Evolutionary conservation across 2,113 vertebrate genomes (phyloP).

Genomic region (Numenius arquata): DNA sequence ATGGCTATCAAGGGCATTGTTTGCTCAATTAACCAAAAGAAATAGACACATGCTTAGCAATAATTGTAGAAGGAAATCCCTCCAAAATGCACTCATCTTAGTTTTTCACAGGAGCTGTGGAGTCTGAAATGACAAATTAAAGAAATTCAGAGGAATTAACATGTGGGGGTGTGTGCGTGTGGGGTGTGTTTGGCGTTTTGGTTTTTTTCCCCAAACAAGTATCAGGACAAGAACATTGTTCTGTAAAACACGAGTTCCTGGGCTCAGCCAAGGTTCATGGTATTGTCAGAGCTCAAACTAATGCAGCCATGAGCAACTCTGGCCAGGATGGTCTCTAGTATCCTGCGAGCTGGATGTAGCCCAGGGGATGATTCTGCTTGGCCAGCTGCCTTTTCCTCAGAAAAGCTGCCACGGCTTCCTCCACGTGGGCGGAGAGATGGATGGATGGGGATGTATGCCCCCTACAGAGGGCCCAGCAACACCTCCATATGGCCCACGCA

Average conservation of each 20-base stretch:
- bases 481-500: constrained; percentile 15
- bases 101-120: not conserved
- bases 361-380: constrained; percentile 21
- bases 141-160: not conserved
- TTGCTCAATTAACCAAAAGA: constrained; percentile 74
- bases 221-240: not conserved
- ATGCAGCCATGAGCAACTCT: not conserved
- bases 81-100: not conserved
- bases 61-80: constrained; percentile 32
- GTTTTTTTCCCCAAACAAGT: not conserved
- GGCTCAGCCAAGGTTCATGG: not conserved
- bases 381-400: constrained; percentile 11
- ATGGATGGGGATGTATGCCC: not conserved
- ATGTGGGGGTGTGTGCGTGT: too few species aligned
- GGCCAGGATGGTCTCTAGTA: not conserved
- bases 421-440: not conserved
- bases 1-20: constrained; percentile 67
- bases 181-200: not conserved
- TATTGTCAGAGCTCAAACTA: not conserved
- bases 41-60: constrained; percentile 58
- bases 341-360: not conserved
- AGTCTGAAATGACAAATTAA: not conserved
- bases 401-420: not conserved
- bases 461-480: constrained; percentile 12
- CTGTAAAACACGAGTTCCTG: not conserved